These are phyloP conservation scores for Clarias magur DNA, from an alignment of 2,113 vertebrate genomes.

Conservation along the genomic window DNA sequence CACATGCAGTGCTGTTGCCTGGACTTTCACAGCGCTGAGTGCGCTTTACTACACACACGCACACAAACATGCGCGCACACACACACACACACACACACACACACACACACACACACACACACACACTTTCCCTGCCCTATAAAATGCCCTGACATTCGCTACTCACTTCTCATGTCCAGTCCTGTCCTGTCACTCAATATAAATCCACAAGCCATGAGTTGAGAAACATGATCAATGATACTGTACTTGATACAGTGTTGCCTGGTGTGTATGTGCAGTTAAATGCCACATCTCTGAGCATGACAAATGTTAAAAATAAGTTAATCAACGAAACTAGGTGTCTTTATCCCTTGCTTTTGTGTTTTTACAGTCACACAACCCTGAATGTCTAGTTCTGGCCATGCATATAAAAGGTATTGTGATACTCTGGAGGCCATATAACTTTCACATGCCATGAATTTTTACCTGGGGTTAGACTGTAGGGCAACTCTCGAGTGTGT, in stretches of 20 bases:
- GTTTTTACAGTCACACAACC: background rate
- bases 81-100: slow-evolving; percentile 19
- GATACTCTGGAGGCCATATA: slow-evolving; percentile 13
- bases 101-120: slow-evolving; percentile 39
- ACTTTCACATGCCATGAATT: slow-evolving; percentile 50
- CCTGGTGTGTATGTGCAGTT: background rate
- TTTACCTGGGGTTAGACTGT: slow-evolving; percentile 74
- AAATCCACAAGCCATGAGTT: background rate
- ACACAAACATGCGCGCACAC: too few relatives aligned
- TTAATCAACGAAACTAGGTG: background rate
- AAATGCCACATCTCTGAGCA: background rate
- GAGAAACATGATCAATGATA: background rate
- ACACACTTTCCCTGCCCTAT: slow-evolving; percentile 29
- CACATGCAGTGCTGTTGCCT: slow-evolving; percentile 59
- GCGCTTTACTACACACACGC: slow-evolving; percentile 41
- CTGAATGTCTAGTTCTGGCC: slow-evolving; percentile 26
- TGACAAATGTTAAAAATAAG: background rate
- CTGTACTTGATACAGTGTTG: background rate
- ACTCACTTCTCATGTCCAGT: slow-evolving; percentile 1
- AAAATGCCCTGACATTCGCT: slow-evolving; percentile 21
- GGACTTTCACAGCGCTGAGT: slow-evolving; percentile 42
- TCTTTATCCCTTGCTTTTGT: background rate
- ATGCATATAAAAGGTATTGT: slow-evolving; percentile 33
- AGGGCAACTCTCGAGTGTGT: slow-evolving; percentile 56
- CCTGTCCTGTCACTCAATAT: slow-evolving; percentile 13